Evolutionary conservation across 2,797 vertebrate genomes (phyloP), one percentile per base, ranked within the genome.

Genomic region (Simalia tracyae): DNA sequence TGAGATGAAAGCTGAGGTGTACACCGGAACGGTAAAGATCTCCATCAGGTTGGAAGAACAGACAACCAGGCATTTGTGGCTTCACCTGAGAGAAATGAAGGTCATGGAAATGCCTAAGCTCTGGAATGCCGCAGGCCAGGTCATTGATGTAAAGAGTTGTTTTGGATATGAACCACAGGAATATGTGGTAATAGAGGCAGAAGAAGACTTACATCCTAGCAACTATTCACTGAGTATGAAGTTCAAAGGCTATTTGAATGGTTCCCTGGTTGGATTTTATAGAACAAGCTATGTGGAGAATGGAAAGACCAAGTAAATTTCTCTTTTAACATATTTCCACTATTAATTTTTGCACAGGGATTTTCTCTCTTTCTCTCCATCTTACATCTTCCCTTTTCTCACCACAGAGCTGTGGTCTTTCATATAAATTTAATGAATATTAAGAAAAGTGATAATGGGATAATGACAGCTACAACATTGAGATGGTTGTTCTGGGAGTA

Each of bases 241-340:
- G 94, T 99, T 99, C 96, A 97, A 98, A 68, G 99, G 99, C 91
- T 98, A 97, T 98, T 98, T 99, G 86, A 99, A 98, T 0, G 98
- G 98, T 91, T 99, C 99, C 0, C 97, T 99, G 61, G 99, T 99
- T 95, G 99, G 99, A 0, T 99, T 99, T 96, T 99, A 99, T 93
- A 97, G 97, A 89, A 99, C 99, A 63, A 98, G 98, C 15, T 99
- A 99, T 95, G 94, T 64, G 2, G 99, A 99, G 93, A 50, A 96
- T 0, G 98, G 96, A 26, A 0, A 86, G 9, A 96, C 68, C 94
- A 99, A 98, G 99, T 99, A 98, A 98, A 94, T 57, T 59, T 81
- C 46, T 17, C 86, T 93, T 94, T 54, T 92, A 86, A 91, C 92
- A 81, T 93, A 66, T 88, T 94, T 94, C 50, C 93, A 64, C 57